A percentile compares a stretch with the other conserved stretches of the same genome.
phyloP scores from a whole-genome alignment of 2,888 invertebrate species.

The Epicampocera succincta region DNA sequence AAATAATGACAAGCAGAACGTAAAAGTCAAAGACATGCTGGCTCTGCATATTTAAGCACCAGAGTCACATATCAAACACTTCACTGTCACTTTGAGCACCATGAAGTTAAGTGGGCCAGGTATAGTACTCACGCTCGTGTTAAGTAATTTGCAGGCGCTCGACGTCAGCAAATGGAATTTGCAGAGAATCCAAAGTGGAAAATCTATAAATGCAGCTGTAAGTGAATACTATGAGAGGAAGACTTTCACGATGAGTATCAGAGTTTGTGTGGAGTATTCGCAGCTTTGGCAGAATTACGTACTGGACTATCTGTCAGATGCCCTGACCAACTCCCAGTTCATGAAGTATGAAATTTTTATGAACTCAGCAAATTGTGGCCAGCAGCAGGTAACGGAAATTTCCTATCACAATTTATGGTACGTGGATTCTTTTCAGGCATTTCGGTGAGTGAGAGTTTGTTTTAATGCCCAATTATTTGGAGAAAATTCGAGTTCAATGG shows the following conservation, averaged over 20 bases:
- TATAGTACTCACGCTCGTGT: slow-evolving; percentile 5
- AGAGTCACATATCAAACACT: neutral
- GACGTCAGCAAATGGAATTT: slow-evolving; percentile 32
- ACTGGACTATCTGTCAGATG: slow-evolving; percentile 41
- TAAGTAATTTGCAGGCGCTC: neutral
- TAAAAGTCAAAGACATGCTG: slow-evolving; percentile 9
- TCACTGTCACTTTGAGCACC: neutral
- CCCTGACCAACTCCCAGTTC: slow-evolving; percentile 6
- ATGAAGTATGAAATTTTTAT: slow-evolving; percentile 59
- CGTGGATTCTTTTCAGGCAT: slow-evolving; percentile 60
- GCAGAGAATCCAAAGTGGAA: too few relatives aligned
- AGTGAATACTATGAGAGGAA: slow-evolving; percentile 51
- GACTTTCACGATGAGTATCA: slow-evolving; percentile 44
- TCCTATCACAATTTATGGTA: slow-evolving; percentile 62
- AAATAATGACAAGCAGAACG: slow-evolving; percentile 38
- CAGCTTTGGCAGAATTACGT: slow-evolving; percentile 39
- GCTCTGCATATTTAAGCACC: neutral
- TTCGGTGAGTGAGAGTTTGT: slow-evolving; percentile 44
- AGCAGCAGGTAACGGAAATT: neutral
- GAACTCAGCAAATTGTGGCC: neutral
- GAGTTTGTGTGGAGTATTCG: slow-evolving; percentile 42
- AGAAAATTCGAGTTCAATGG: too few relatives aligned
- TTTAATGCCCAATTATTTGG: too few relatives aligned
- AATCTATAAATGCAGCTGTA: slow-evolving; percentile 52
- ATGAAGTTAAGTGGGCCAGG: slow-evolving; percentile 12